Conservation (phyloP, 2,113 vertebrate genomes). For the Tachuris rubrigastra region DNA sequence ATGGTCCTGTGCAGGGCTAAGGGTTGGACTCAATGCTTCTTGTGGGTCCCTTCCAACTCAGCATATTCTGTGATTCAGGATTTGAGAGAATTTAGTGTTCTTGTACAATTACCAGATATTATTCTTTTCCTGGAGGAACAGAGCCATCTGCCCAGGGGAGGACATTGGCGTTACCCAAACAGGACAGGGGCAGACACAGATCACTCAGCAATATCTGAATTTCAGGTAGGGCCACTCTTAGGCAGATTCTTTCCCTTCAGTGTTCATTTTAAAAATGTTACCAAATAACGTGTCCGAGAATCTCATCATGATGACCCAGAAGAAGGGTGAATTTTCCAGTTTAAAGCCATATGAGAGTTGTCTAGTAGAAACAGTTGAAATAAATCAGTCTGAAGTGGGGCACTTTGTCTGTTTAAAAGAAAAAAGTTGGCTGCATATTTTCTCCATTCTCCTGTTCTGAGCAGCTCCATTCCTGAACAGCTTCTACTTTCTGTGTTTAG, state of each 20-base stretch:
- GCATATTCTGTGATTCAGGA: not conserved
- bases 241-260: not conserved
- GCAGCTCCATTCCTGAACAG: not conserved
- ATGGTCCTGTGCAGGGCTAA: not conserved
- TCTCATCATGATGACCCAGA: not conserved
- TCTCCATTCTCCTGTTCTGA: not conserved
- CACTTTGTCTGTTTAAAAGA: not conserved
- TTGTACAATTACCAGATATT: fast-evolving
- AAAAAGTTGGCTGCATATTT: fast-evolving
- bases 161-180: not conserved
- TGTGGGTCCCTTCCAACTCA: not conserved
- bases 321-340: not conserved
- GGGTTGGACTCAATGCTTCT: not conserved
- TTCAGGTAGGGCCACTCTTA: not conserved
- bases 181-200: not conserved
- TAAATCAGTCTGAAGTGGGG: not conserved
- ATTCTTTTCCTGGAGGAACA: not conserved
- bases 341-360: not conserved
- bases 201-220: not conserved
- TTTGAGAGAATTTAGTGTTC: not conserved
- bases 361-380: not conserved
- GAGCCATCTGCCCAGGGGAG: not conserved
- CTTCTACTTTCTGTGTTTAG: not conserved
- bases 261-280: not conserved
- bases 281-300: not conserved